Conservation (phyloP, 2,797 vertebrate species). For the Fistularia commersonii region DNA sequence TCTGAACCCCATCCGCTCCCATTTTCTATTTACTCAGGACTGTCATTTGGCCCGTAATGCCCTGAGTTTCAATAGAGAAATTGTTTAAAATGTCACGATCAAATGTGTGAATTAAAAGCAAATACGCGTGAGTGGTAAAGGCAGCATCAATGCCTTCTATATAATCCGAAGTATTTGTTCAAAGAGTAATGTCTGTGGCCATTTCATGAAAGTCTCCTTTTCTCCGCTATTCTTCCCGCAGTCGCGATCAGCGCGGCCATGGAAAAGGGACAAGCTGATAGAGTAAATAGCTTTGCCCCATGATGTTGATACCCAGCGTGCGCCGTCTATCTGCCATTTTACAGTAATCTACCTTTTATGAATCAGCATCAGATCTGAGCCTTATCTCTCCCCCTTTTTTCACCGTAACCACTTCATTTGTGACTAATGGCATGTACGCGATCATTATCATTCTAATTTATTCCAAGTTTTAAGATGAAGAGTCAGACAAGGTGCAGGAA, state of each 20-base stretch:
- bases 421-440: slow-evolving; percentile 71
- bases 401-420: slow-evolving; percentile 78
- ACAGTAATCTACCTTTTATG: slow-evolving; percentile 62
- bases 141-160: slow-evolving; percentile 43
- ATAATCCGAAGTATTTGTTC: slow-evolving; percentile 59
- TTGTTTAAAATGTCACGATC: slow-evolving; percentile 58
- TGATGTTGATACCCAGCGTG: slow-evolving; percentile 71
- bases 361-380: slow-evolving; percentile 69
- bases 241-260: slow-evolving; percentile 50
- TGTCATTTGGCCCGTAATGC: slow-evolving; percentile 57
- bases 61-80: slow-evolving; percentile 49
- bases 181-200: slow-evolving; percentile 49
- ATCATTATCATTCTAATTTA: slow-evolving; percentile 77
- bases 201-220: slow-evolving; percentile 29
- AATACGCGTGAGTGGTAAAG: slow-evolving; percentile 59
- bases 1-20: slow-evolving; percentile 44
- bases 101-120: slow-evolving; percentile 65
- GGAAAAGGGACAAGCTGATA: slow-evolving; percentile 57
- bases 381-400: slow-evolving; percentile 61
- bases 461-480: slow-evolving; percentile 74
- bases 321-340: slow-evolving; percentile 69
- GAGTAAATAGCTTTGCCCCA: slow-evolving; percentile 64
- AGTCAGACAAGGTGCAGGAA: slow-evolving; percentile 65
- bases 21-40: slow-evolving; percentile 54
- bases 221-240: slow-evolving; percentile 36